phyloP scores from a whole-genome alignment of 2,888 invertebrate genomes.

The Silvanus unidentatus region DNA sequence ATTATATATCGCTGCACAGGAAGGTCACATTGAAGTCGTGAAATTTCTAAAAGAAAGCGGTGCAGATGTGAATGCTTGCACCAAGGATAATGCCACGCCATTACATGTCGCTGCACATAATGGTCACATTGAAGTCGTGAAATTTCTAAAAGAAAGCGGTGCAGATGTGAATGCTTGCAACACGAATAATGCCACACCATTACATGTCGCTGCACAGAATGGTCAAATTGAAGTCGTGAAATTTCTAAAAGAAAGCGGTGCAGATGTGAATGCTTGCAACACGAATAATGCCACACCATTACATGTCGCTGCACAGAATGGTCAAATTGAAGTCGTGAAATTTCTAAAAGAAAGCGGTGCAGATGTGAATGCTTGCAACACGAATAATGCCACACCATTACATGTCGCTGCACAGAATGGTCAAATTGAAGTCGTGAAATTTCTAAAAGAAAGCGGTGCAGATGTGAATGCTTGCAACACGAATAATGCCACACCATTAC shows the following conservation, averaged over 20 bases:
- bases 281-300: neutral
- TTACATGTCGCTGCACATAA: constrained; percentile 14
- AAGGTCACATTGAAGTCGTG: too few relatives aligned
- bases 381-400: too few relatives aligned
- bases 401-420: neutral
- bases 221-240: constrained; percentile 30
- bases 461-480: constrained; percentile 5
- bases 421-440: constrained; percentile 4
- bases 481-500: neutral
- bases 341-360: too few relatives aligned
- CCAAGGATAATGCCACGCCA: constrained; percentile 11
- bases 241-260: constrained; percentile 4
- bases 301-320: too few relatives aligned
- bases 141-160: constrained; percentile 2
- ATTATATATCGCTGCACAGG: too few relatives aligned
- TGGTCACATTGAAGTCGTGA: constrained; percentile 8
- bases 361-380: too few relatives aligned
- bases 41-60: neutral
- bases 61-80: constrained; percentile 7
- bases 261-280: neutral
- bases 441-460: constrained; percentile 10
- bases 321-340: too few relatives aligned
- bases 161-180: constrained; percentile 16
- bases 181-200: constrained; percentile 39
- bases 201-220: constrained; percentile 51